Conservation (phyloP, 2,888 invertebrate genomes). For the Heteropelma amictum region DNA sequence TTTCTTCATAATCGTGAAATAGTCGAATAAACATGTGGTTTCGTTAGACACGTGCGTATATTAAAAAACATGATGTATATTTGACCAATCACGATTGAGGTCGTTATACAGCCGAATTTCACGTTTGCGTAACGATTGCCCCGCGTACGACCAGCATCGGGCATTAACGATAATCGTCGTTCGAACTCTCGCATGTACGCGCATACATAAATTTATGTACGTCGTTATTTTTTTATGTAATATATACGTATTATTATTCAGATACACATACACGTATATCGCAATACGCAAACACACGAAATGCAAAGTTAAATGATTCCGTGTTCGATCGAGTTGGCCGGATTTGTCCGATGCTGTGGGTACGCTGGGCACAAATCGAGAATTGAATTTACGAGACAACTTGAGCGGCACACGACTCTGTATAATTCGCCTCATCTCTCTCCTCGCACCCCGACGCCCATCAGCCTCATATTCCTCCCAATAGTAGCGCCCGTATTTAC, state of each 20-base stretch:
- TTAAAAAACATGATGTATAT: background rate
- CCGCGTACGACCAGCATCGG: slow-evolving; percentile 6
- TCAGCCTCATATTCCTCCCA: background rate
- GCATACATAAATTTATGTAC: background rate
- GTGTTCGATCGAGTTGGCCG: slow-evolving; percentile 26
- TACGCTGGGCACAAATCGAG: slow-evolving; percentile 26
- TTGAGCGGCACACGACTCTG: background rate
- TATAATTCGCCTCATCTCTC: background rate
- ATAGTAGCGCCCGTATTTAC: slow-evolving; percentile 31
- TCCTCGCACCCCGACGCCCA: background rate
- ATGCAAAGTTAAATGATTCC: slow-evolving; percentile 33
- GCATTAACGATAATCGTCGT: slow-evolving; percentile 62
- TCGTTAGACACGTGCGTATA: background rate
- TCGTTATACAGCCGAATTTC: slow-evolving; percentile 65
- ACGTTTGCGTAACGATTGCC: slow-evolving; percentile 64
- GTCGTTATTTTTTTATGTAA: background rate
- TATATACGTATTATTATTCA: background rate
- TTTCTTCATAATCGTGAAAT: too few relatives aligned
- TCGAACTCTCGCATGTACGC: slow-evolving; percentile 22
- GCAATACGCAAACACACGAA: slow-evolving; percentile 8
- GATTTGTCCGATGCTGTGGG: slow-evolving; percentile 16
- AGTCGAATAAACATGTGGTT: background rate
- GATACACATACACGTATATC: background rate
- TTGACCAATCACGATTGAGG: slow-evolving; percentile 46
- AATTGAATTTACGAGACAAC: slow-evolving; percentile 46